These are phyloP conservation scores for Leptoclinus maculatus DNA, from an alignment of 2,797 vertebrate genomes.

Conservation along the genomic window DNA sequence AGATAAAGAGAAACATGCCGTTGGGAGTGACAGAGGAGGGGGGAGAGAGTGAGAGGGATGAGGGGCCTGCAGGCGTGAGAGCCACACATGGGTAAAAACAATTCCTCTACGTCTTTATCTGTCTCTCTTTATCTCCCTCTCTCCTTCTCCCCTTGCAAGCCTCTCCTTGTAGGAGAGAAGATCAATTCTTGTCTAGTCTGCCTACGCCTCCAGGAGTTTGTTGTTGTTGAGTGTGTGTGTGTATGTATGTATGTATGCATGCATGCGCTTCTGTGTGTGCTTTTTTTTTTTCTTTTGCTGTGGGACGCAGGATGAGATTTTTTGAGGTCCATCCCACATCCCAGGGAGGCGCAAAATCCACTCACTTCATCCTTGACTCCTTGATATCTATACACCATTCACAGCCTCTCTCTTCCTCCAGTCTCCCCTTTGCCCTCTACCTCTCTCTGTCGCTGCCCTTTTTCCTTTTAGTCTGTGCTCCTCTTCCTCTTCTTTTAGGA, in stretches of 20 bases:
- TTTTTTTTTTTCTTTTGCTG: conserved; percentile 54
- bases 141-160: conserved; percentile 60
- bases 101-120: conserved; percentile 69
- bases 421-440: conserved; percentile 52
- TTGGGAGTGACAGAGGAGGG: conserved; percentile 68
- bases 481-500: conserved; percentile 63
- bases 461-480: conserved; percentile 46
- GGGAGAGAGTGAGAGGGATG: conserved; percentile 71
- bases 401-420: conserved; percentile 37
- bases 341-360: conserved; percentile 49
- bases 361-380: conserved; percentile 58
- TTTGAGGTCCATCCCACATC: conserved; percentile 61
- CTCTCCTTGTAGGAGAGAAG: conserved; percentile 79
- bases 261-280: conserved; percentile 57
- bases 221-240: conserved; percentile 67
- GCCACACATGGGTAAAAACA: conserved; percentile 77
- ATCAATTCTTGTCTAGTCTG: conserved; percentile 87
- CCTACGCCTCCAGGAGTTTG: conserved; percentile 82
- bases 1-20: conserved; percentile 78
- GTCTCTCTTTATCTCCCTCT: conserved; percentile 46
- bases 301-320: conserved; percentile 63
- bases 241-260: conserved; percentile 48
- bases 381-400: conserved; percentile 51
- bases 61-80: conserved; percentile 77
- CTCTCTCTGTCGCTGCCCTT: conserved; percentile 42